These are phyloP conservation scores for Drosophila neutralis DNA, from an alignment of 2,888 invertebrate species.

Conservation along the genomic window DNA sequence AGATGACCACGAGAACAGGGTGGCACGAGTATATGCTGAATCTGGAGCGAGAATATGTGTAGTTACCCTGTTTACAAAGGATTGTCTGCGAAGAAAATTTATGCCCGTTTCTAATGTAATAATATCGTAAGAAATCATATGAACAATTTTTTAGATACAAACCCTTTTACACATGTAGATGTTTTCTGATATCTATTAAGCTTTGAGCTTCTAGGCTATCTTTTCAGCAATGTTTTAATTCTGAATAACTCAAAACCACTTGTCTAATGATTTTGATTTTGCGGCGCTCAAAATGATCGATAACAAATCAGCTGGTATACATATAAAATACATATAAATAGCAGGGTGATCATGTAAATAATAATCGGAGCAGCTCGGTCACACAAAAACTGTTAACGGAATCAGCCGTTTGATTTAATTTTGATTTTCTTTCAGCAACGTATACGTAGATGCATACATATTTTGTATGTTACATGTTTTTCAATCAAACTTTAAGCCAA, in stretches of 20 bases:
- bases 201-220: not conserved
- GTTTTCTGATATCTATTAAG: not conserved
- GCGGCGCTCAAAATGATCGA: slow-evolving; percentile 11
- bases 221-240: not conserved
- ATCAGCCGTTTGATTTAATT: not conserved
- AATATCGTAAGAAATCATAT: not conserved
- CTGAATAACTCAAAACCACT: not conserved
- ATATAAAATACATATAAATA: not conserved
- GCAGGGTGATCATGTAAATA: slow-evolving; percentile 1
- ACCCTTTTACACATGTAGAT: not conserved
- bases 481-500: not conserved
- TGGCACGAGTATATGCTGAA: not conserved
- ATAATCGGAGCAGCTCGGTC: not conserved
- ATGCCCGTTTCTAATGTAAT: not conserved
- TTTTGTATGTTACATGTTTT: not conserved
- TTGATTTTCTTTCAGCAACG: not conserved
- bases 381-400: not conserved
- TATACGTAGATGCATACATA: not conserved
- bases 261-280: slow-evolving; percentile 1
- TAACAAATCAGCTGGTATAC: slow-evolving; percentile 7
- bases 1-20: slow-evolving; percentile 10
- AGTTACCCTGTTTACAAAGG: slow-evolving; percentile 3
- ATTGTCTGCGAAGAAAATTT: slow-evolving; percentile 1
- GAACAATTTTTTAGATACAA: not conserved
- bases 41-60: not conserved